Conservation (phyloP, 1,140 invertebrate genomes). For the Calliphora vicina region DNA sequence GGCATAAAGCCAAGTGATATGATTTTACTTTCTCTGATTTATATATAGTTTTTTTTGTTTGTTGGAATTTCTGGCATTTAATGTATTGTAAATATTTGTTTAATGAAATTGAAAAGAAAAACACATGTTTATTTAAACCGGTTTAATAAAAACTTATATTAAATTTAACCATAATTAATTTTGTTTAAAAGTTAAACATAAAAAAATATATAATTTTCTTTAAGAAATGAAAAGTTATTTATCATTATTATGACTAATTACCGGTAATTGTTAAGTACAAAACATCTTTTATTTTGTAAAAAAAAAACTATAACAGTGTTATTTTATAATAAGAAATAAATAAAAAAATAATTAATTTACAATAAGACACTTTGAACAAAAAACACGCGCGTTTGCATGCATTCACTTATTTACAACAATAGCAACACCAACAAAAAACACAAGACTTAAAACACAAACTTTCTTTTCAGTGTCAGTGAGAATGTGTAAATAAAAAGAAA, state of each 20-base stretch:
- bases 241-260: not conserved
- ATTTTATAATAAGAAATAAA: not conserved
- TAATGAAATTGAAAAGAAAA: not conserved
- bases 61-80: too few species aligned
- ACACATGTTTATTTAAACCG: not conserved
- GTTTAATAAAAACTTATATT: not conserved
- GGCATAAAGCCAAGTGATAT: not conserved
- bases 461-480: conserved; percentile 53
- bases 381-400: not conserved
- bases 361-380: not conserved
- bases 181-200: not conserved
- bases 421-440: conserved; percentile 23
- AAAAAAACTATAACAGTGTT: too few species aligned
- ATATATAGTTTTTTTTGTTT: not conserved
- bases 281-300: not conserved
- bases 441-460: conserved; percentile 48
- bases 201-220: not conserved
- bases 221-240: not conserved
- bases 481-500: not conserved
- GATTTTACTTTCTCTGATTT: not conserved
- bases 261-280: not conserved
- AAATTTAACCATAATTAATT: not conserved
- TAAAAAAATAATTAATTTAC: not conserved
- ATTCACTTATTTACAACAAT: not conserved
- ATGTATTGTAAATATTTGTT: not conserved